Percentiles rank a stretch among this genome's conserved stretches.
These are phyloP conservation scores for Tiphia femorata DNA, from an alignment of 2,888 invertebrate genomes.

Conservation along the genomic window DNA sequence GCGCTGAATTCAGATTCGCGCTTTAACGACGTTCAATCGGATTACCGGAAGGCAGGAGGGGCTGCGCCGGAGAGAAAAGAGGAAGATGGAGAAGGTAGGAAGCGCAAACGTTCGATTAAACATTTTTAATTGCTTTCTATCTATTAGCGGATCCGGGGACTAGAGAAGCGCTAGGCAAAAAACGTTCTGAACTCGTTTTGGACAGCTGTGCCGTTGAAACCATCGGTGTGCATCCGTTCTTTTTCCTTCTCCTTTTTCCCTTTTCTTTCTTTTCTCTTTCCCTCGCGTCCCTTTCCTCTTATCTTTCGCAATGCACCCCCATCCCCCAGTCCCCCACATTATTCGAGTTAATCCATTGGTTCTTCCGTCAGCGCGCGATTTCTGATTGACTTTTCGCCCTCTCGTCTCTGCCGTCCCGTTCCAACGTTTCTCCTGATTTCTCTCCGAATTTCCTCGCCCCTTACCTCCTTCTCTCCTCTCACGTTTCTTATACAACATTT, in stretches of 20 bases:
- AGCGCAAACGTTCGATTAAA: slow-evolving; percentile 22
- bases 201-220: neutral
- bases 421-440: neutral
- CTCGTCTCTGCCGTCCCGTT: neutral
- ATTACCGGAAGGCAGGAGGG: neutral
- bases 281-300: neutral
- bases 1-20: too few species aligned
- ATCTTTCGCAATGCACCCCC: too few species aligned
- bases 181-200: neutral
- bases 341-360: slow-evolving; percentile 3
- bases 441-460: neutral
- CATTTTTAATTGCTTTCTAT: slow-evolving; percentile 47
- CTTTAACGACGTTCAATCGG: too few species aligned
- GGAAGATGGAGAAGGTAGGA: neutral
- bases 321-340: neutral
- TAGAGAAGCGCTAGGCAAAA: neutral
- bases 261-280: neutral
- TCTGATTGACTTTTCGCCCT: slow-evolving; percentile 4
- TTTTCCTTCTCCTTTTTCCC: neutral
- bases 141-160: slow-evolving; percentile 30
- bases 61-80: neutral
- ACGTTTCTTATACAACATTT: neutral
- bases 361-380: neutral
- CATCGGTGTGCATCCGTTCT: neutral
- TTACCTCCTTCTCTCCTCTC: neutral